Conservation (phyloP, 2,113 vertebrate species). For the Rissa tridactyla region DNA sequence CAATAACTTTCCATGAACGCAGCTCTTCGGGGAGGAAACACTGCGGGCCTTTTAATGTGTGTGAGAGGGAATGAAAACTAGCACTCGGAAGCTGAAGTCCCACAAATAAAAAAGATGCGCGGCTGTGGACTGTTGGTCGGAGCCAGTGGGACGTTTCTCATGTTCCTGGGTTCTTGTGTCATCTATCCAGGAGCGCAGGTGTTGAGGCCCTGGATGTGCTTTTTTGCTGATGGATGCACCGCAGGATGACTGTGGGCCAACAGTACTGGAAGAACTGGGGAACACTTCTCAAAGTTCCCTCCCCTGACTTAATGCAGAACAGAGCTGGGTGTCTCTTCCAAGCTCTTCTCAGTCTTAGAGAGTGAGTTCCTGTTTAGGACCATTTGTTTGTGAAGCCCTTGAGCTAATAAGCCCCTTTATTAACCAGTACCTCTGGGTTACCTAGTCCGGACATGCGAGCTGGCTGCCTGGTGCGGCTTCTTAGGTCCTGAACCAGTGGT, state of each 20-base stretch:
- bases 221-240: background rate
- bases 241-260: background rate
- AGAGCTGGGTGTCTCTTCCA: background rate
- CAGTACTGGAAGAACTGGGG: background rate
- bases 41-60: background rate
- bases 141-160: background rate
- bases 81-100: background rate
- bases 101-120: background rate
- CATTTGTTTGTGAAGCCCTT: background rate
- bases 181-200: background rate
- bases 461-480: background rate
- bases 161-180: background rate
- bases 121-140: background rate
- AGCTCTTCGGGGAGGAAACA: background rate
- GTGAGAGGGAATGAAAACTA: background rate
- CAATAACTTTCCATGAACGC: background rate
- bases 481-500: background rate
- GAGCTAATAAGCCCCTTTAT: background rate
- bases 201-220: background rate
- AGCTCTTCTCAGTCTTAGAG: background rate
- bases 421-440: background rate
- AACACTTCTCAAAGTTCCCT: background rate
- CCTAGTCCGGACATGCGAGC: accelerated
- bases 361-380: accelerated
- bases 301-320: background rate